phyloP scores from a whole-genome alignment of 2,888 invertebrate genomes.

The Limnephilus auricula region DNA sequence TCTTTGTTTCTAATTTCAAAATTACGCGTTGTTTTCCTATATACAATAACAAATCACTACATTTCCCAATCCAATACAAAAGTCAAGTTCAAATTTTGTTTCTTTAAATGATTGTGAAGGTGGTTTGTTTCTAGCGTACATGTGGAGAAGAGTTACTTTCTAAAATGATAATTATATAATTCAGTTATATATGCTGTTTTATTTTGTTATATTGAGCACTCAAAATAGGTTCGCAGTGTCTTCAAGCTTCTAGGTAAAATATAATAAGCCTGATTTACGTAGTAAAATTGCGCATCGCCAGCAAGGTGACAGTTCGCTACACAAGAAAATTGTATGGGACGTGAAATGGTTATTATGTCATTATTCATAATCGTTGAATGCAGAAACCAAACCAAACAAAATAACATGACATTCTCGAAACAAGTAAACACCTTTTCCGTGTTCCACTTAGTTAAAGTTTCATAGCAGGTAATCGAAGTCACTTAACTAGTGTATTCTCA shows the following conservation, averaged over 20 bases:
- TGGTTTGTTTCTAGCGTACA: neutral
- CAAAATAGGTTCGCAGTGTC: neutral
- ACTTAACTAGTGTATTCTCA: neutral
- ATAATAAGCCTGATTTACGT: neutral
- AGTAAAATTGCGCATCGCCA: neutral
- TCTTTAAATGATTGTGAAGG: neutral
- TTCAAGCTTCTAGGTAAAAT: neutral
- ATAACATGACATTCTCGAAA: neutral
- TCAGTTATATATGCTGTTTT: no score
- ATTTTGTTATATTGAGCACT: no score
- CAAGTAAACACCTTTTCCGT: neutral
- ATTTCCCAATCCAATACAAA: no score
- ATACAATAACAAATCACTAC: no score
- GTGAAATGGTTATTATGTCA: constrained; percentile 2
- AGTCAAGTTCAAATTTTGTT: no score
- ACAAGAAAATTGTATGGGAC: neutral
- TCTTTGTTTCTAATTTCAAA: no score
- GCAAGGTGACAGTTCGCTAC: neutral
- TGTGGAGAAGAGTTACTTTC: neutral
- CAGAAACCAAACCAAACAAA: neutral
- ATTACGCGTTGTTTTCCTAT: no score
- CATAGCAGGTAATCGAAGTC: neutral
- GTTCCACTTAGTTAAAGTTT: neutral
- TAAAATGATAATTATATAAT: neutral
- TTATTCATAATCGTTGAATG: neutral